Base-by-base conservation (phyloP, 2,888 invertebrate genomes). In the Sinohyriopsis cumingii region DNA sequence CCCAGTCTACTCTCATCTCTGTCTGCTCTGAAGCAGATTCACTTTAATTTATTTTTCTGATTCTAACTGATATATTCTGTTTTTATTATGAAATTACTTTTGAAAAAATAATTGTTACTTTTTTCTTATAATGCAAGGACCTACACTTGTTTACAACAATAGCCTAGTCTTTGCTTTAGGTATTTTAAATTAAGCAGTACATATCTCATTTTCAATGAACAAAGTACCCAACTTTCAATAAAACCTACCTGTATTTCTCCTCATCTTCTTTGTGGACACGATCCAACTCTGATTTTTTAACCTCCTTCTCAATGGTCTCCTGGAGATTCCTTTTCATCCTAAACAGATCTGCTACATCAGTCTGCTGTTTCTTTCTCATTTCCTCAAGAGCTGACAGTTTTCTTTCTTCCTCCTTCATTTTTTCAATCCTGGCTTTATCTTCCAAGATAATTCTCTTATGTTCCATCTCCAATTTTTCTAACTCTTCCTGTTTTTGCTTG, bases 341-440 rank as follows among this genome's bases (percentile, higher is more conserved):
- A 60, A 24, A 66, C 65, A 89, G 71, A 56, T 87, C 85, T 4
- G 86, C 89, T 20, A 87, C 81, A 59, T 84, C 85, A 57, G 80
- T 82, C 59, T 84, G 83, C 71, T 88, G 82, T 63, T 82, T 80
- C 61, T 71, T 75, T 65, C 80, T 77, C 65, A 83, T 67, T n/a
- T 72, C 67, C 69, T 82, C 84, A 57, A 82, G 62, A 28, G 74
- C 68, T n/a, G 72, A 75, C 22, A 79, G 59, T 62, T 63, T 71
- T 61, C 75, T 62, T 57, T 81, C 77, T 62, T 82, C 80, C 7
- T 68, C 63, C 60, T 72, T 72, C 67, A 84, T 59, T 68, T 91
- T 92, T 68, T 91, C 90, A 9, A 93, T 90, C 55, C 93, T 82
- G 81, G 93, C 91, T 87, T 92, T 91, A 28, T 79, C 73, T 67